Conservation (phyloP, 2,113 vertebrate species). For the Bungarus multicinctus region DNA sequence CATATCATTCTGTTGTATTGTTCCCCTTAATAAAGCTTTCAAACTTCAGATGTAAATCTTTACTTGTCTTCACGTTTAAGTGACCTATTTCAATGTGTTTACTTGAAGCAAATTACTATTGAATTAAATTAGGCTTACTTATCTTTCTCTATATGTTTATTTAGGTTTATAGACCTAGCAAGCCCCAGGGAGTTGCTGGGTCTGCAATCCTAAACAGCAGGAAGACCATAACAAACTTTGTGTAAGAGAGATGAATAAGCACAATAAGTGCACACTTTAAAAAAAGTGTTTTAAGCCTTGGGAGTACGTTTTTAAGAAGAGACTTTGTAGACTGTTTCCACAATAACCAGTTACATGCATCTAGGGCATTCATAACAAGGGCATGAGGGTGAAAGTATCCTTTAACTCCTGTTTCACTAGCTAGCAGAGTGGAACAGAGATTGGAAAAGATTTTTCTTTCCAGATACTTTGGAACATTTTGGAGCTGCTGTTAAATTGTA, state of each 20-base stretch:
- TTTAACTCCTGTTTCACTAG: not conserved
- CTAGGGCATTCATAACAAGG: not conserved
- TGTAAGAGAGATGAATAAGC: not conserved
- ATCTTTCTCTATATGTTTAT: not conserved
- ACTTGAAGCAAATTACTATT: not conserved
- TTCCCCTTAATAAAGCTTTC: slow-evolving; percentile 44
- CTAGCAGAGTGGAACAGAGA: not conserved
- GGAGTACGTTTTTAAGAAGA: not conserved
- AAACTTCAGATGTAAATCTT: not conserved
- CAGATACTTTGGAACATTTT: not conserved
- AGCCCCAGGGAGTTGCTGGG: not conserved
- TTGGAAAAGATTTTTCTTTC: not conserved
- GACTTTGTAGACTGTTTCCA: not conserved
- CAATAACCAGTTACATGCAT: not conserved
- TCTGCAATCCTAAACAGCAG: not conserved
- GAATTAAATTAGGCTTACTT: not conserved
- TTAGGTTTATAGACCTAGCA: not conserved
- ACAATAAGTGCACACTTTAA: not conserved
- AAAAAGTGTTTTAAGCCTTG: not conserved
- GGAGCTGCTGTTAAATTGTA: not conserved
- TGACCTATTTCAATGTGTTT: not conserved
- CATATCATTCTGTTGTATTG: slow-evolving; percentile 32
- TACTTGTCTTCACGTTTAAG: not conserved
- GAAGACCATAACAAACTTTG: not conserved
- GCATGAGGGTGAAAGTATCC: not conserved